Evolutionary conservation across 2,113 vertebrate species (phyloP).

Genomic region (Pomatorhinus ruficollis): DNA sequence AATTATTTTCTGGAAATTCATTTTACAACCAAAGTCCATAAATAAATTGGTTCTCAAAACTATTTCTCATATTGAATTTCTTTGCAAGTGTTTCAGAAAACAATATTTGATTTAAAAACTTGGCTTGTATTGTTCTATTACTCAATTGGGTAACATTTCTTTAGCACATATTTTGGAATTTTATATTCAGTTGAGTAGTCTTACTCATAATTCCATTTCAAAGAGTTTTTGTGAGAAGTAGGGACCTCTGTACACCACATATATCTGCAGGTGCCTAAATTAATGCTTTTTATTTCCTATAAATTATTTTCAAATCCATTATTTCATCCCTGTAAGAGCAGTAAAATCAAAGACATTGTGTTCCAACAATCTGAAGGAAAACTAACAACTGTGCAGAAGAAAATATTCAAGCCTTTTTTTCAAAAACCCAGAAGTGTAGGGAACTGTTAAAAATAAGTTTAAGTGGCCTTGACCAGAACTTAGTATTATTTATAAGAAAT

Average conservation of each 20-base stretch:
- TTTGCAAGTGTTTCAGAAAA: background rate
- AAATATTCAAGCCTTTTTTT: background rate
- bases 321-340: background rate
- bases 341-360: background rate
- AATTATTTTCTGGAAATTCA: background rate
- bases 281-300: background rate
- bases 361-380: background rate
- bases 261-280: background rate
- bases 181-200: background rate
- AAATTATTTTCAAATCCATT: background rate
- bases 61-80: background rate
- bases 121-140: background rate
- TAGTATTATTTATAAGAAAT: background rate
- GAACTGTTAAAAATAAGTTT: background rate
- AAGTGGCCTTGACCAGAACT: background rate
- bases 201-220: background rate
- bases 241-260: rapidly evolving
- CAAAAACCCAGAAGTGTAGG: background rate
- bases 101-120: background rate
- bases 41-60: background rate
- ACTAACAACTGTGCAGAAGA: background rate
- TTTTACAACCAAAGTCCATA: background rate
- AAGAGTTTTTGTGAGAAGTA: background rate
- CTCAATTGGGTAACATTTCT: background rate
- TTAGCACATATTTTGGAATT: background rate